Base-by-base conservation (phyloP, 2,797 vertebrate genomes). In the Protosalanx chinensis region DNA sequence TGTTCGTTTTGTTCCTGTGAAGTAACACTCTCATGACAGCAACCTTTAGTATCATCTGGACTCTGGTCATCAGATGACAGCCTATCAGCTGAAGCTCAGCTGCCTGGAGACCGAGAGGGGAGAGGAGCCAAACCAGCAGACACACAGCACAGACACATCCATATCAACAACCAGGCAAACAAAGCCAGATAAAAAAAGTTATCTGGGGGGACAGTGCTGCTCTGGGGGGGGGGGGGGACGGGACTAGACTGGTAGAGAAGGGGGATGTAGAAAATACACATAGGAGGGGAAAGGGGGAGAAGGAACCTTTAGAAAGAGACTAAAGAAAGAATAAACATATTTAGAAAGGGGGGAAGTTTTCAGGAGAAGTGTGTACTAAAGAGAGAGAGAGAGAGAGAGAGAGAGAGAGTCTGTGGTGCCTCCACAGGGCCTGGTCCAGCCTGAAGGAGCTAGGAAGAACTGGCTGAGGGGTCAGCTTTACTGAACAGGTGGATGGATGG, bases 11-110 rank as follows among this genome's bases (percentile, higher is more conserved):
- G 67, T 69, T 61, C 67, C 33, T 64, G 80, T 76, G 29, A 84
- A 84, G 69, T 85, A 76, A 84, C 82, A 78, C 79, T 83, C 56
- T 60, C 49, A 16, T 78, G 78, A 82, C 78, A 78, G 79, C 71
- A 80, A 71, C 61, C 57, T 81, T 84, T 88, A 87, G 65, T 61
- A 72, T 72, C 75, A 41, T 6, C 72, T 65, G 80, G 65, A 77
- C 80, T 72, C 73, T 13, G 64, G 83, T 79, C 81, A 73, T 76
- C 79, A 81, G 71, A 3, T 41, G 73, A 70, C 20, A 3, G 37
- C n/a, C 71, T 15, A 80, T 74, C 78, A 78, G 73, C 79, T 75
- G 68, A 76, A 13, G 8, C 5, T 33, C 33, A 33, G 33, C 3
- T 46, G 72, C 73, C 71, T 68, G 73, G 64, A 51, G 67, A 64